Conservation (phyloP, 2,113 vertebrate genomes). For the Jacana jacana region DNA sequence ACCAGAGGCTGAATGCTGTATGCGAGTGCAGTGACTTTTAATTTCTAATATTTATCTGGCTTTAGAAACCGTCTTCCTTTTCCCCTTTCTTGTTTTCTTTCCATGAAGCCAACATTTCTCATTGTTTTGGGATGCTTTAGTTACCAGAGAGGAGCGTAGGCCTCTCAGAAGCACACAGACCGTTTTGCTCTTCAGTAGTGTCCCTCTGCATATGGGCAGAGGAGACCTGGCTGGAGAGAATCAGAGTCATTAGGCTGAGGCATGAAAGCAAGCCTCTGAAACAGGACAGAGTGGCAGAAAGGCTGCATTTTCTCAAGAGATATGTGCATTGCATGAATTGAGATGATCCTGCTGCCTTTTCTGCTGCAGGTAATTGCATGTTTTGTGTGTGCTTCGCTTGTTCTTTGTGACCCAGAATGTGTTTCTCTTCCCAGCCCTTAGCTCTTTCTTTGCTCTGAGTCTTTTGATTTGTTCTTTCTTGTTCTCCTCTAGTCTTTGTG, state of each 20-base stretch:
- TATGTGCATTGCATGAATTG: not conserved
- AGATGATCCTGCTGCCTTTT: not conserved
- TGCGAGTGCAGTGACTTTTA: not conserved
- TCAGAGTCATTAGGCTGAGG: not conserved
- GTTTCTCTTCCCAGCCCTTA: not conserved
- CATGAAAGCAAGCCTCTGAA: not conserved
- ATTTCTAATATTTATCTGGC: constrained; percentile 7
- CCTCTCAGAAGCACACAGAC: not conserved
- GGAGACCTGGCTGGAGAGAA: not conserved
- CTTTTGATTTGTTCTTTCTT: not conserved
- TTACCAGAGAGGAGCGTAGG: not conserved
- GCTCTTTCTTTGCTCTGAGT: not conserved
- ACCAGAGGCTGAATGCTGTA: not conserved
- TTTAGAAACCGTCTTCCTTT: not conserved
- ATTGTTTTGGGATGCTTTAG: not conserved
- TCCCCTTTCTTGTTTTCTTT: not conserved
- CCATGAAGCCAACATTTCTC: not conserved
- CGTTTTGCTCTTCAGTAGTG: not conserved
- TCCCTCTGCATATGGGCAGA: not conserved
- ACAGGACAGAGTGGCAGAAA: not conserved
- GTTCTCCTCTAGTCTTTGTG: not conserved
- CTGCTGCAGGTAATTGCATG: not conserved
- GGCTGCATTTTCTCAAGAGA: not conserved
- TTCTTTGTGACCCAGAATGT: not conserved
- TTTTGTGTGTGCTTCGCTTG: not conserved